Conservation (phyloP, 2,113 vertebrate genomes). For the Tinamus guttatus region DNA sequence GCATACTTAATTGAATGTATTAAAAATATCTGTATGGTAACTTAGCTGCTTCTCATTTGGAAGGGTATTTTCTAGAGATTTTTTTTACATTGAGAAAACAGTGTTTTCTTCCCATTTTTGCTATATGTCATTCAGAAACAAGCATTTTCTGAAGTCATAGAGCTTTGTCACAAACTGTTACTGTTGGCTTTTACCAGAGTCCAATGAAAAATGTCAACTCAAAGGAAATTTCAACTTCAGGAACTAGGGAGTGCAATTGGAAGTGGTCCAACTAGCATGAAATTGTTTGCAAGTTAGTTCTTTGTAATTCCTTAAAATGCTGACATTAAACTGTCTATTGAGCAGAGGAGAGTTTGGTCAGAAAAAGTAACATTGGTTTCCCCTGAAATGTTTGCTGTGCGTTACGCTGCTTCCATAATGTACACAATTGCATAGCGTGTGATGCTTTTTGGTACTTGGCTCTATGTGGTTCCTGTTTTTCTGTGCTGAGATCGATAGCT, state of each 20-base stretch:
- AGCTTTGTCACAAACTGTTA: background rate
- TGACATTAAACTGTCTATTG: background rate
- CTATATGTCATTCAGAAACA: background rate
- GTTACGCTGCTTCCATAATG: background rate
- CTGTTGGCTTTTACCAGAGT: background rate
- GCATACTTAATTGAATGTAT: background rate
- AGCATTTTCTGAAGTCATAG: background rate
- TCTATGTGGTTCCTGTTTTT: background rate
- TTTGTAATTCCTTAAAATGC: background rate
- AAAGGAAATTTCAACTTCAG: background rate
- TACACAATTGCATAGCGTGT: background rate
- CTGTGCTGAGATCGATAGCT: background rate
- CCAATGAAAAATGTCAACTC: background rate
- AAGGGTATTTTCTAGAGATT: background rate
- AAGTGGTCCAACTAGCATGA: background rate
- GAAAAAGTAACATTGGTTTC: background rate
- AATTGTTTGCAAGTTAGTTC: background rate
- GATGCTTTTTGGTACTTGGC: background rate
- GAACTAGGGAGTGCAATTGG: background rate
- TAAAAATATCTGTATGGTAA: background rate
- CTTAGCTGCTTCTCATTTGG: background rate
- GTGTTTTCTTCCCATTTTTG: background rate
- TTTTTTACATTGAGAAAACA: background rate
- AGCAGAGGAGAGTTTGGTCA: background rate
- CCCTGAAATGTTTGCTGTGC: background rate